These are phyloP conservation scores for Emydoidea blandingii DNA, from an alignment of 2,797 vertebrate species.

Conservation along the genomic window DNA sequence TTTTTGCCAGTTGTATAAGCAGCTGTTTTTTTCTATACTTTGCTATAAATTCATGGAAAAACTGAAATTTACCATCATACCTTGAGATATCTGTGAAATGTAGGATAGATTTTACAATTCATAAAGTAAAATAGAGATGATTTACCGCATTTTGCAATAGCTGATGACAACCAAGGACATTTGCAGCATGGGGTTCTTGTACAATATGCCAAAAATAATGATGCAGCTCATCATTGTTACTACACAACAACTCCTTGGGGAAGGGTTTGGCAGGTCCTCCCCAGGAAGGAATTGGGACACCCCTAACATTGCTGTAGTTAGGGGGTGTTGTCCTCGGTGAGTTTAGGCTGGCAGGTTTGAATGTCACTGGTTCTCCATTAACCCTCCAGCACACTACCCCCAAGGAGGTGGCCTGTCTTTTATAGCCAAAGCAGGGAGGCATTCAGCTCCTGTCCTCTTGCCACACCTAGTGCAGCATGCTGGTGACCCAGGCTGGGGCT, in stretches of 20 bases:
- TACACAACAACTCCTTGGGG: background rate
- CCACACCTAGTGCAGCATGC: background rate
- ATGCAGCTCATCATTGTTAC: background rate
- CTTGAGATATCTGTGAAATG: conserved; percentile 66
- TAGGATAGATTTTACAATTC: conserved; percentile 71
- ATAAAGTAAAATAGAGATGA: conserved; percentile 65
- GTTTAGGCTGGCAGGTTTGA: background rate
- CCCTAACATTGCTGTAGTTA: background rate
- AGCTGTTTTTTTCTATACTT: conserved; percentile 18
- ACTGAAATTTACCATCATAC: conserved; percentile 65
- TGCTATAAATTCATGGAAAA: conserved; percentile 48
- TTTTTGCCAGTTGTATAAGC: conserved; percentile 6
- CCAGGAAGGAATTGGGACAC: background rate
- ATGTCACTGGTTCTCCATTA: background rate
- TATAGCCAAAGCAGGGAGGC: background rate
- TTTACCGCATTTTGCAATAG: conserved; percentile 45
- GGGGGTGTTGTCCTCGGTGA: background rate
- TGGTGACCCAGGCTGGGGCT: background rate
- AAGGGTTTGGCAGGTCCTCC: background rate
- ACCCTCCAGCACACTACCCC: background rate
- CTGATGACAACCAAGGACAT: conserved; percentile 56
- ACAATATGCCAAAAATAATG: conserved; percentile 34
- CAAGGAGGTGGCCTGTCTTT: background rate
- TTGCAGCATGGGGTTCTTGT: background rate
- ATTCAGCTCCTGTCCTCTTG: background rate